phyloP scores from a whole-genome alignment of 1,140 invertebrate genomes.

The Drosophila lini region DNA sequence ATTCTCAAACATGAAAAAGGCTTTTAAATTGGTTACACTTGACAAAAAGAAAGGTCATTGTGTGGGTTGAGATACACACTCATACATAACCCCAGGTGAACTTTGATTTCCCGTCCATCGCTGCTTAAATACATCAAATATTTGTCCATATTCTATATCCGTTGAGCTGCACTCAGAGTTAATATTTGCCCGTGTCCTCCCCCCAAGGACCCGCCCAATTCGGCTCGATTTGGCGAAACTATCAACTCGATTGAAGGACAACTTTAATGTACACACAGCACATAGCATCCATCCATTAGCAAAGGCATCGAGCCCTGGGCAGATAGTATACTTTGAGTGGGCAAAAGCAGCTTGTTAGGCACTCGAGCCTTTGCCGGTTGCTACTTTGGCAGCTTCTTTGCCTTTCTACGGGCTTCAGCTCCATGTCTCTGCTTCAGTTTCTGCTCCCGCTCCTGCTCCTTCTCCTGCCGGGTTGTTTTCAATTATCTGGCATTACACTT shows the following conservation, averaged over 20 bases:
- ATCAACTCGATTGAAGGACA: conserved; percentile 41
- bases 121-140: conserved; percentile 36
- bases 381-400: conserved; percentile 37
- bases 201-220: conserved; percentile 8
- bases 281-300: conserved; percentile 26
- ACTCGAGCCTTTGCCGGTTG: conserved; percentile 28
- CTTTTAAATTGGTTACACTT: background rate
- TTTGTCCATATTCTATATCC: conserved; percentile 26
- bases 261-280: conserved; percentile 44
- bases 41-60: background rate
- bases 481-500: conserved; percentile 63
- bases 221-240: conserved; percentile 24
- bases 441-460: too few species aligned
- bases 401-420: conserved; percentile 28
- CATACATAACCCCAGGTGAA: conserved; percentile 2
- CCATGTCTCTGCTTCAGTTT: background rate
- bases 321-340: conserved; percentile 18
- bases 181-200: conserved; percentile 23
- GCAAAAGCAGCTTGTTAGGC: conserved; percentile 8
- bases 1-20: background rate
- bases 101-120: conserved; percentile 3
- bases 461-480: conserved; percentile 53
- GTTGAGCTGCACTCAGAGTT: conserved; percentile 14
- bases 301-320: conserved; percentile 3
- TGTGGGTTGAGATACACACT: background rate